Base-by-base conservation (phyloP, 1,140 invertebrate genomes). In the Archivesica marissinica region DNA sequence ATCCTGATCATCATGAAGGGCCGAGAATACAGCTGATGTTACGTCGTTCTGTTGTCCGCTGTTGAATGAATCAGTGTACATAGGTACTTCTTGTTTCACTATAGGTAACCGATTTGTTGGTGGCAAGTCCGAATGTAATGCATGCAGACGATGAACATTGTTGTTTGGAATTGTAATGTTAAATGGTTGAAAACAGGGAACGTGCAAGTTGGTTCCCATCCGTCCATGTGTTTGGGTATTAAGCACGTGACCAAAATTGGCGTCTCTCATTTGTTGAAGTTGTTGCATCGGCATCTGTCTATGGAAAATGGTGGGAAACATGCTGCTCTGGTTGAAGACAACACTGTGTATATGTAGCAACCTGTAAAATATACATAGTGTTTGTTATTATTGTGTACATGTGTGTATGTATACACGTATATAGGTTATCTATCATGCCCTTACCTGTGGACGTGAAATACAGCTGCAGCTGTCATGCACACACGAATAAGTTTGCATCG, bases 291-390 rank as follows among this genome's bases (percentile, higher is more conserved):
- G 17, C 66, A 70, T 23, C 7, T 28, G 39, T 4, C n/a, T 28
- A 33, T 44, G 41, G 25, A 35, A 64, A 64, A 64, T 64, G 59
- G 59, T 33, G 59, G 59, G 59, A 35, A 64, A 17, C 59, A 64
- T 64, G 20, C 33, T 64, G 25, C 38, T 64, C 39, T 72, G 66
- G 39, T 41, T 50, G 25, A 72, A 47, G 13, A 25, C 25, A 30
- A 72, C 4, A 44, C 38, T n/a, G 33, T 38, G 41, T 41, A 72
- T 41, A 20, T 25, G 4, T 44, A 1, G 1, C 1, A 17, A 68
- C 33, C 64, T 39, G 39, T 2, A 39, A 68, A 38, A 64, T 35
- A 64, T 3, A 64, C n/a, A n/a, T n/a, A n/a, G n/a, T n/a, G n/a
- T n/a, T n/a, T n/a, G n/a, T n/a, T n/a, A n/a, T n/a, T n/a, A n/a